Evolutionary conservation across 2,797 vertebrate species (phyloP), one percentile per base, ranked within the genome.

Genomic region (Schizopygopsis pylzovi): DNA sequence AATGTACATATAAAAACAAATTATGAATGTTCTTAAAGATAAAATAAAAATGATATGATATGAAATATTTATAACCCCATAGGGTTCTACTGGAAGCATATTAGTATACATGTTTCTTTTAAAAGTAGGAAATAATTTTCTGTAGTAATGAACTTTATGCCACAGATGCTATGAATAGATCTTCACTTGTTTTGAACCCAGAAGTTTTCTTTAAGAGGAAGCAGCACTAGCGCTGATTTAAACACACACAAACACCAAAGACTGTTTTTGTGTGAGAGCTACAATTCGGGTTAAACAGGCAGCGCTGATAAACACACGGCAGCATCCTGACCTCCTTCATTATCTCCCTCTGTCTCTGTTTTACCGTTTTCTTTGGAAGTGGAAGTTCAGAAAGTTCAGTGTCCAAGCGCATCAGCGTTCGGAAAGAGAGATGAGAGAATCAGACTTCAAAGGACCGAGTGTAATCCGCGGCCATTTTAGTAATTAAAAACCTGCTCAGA

Each of bases 401-500:
- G 92, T 94, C 88, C 92, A 91, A 80, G 25, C 63, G 79, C 65
- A 90, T 87, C 88, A 88, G 86, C 90, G 91, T 87, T 92, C 90
- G 85, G 83, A 78, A 67, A 90, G 88, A 47, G 79, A 70, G 47
- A 83, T 84, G 90, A 88, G 88, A 89, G 73, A 61, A 86, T 87
- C 87, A 91, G 82, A 88, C 88, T 92, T 94, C 90, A 93, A 93
- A 94, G 91, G 73, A 84, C 86, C 4, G 1, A 41, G 59, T 25
- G 88, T 84, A 83, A 88, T 91, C 90, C 89, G 89, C 91, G 87
- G 83, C 89, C 89, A 83, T 79, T 90, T 59, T 68, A 89, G 91
- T 90, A 93, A 94, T 93, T 93, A 92, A 92, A 91, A 87, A 87
- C 28, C 77, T 8, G 37, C 39, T 47, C 33, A 73, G 67, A 37